Base-by-base conservation (phyloP, 2,888 invertebrate species). In the Drosophila koepferae region DNA sequence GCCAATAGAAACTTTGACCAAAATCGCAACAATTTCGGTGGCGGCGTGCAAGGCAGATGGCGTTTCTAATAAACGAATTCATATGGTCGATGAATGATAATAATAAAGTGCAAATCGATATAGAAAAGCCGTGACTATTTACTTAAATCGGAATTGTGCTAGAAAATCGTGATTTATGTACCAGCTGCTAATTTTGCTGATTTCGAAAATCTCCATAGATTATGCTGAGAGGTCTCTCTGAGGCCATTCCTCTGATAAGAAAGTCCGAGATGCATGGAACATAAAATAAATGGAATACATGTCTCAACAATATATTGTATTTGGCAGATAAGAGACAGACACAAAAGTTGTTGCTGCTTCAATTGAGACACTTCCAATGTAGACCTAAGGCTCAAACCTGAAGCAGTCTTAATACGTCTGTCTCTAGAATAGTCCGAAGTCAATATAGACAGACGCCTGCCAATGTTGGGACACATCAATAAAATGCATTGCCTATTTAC, bases 1-100 rank as follows among this genome's bases (percentile, higher is more conserved):
- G 90, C 79, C 34, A 73, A 70, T 16, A 70, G 83, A 0, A 84
- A 90, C 53, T 86, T 86, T 12, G 83, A 87, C 49, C 10, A 54
- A 0, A 82, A 89, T 58, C 86, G 78, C 28, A 91, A 86, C 48
- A 9, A 81, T 59, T 81, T 63, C 34, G 77, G 73, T 20, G 90
- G 79, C 8, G 87, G 89, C 23, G 43, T 90, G 8, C 63, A 61
- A 40, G 89, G 75, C 36, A 43, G 8, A 2, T 82, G 67, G 66
- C 44, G 58, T 10, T 90, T 89, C 62, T 90, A 77, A 66, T 18
- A 16, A n/a, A 16, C 18, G 3, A 12, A 49, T 18, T 43, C 6
- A 14, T 48, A 23, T 14, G 36, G 2, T 14, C n/a, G 49, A 31
- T 28, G 1, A n/a, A 31, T 28, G 3, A 31, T 18, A 55, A 41